phyloP scores from a whole-genome alignment of 2,888 invertebrate genomes.

The Andrena hattorfiana region DNA sequence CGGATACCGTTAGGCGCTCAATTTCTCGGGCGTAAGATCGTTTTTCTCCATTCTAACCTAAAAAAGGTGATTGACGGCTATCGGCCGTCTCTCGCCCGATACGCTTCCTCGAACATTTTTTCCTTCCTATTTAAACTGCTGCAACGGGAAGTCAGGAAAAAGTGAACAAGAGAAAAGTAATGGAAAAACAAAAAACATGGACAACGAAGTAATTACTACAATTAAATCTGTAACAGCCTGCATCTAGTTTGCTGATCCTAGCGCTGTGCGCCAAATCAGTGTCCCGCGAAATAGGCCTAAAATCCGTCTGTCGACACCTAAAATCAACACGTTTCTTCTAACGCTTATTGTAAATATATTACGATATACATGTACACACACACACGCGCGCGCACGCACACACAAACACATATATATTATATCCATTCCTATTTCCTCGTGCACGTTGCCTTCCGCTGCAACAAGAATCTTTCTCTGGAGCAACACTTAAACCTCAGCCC shows the following conservation, averaged over 20 bases:
- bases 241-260: slow-evolving; percentile 68
- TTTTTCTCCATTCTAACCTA: slow-evolving; percentile 1
- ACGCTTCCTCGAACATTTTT: slow-evolving; percentile 17
- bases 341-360: slow-evolving; percentile 67
- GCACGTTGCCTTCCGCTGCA: slow-evolving; percentile 77
- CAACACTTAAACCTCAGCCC: slow-evolving; percentile 59
- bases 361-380: slow-evolving; percentile 37
- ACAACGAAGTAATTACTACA: slow-evolving; percentile 76
- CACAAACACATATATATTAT: slow-evolving; percentile 32
- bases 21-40: slow-evolving; percentile 17
- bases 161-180: slow-evolving; percentile 18
- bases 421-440: slow-evolving; percentile 71
- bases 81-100: slow-evolving; percentile 3
- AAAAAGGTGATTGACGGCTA: slow-evolving; percentile 13
- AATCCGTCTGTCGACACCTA: slow-evolving; percentile 61
- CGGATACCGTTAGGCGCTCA: neutral
- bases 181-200: slow-evolving; percentile 52
- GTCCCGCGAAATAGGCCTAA: slow-evolving; percentile 80
- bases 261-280: slow-evolving; percentile 70
- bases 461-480: slow-evolving; percentile 60
- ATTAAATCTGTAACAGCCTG: slow-evolving; percentile 59
- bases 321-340: slow-evolving; percentile 56
- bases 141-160: slow-evolving; percentile 34
- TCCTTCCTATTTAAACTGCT: slow-evolving; percentile 30
- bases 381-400: too few relatives aligned